These are phyloP conservation scores for Seriola aureovittata DNA, from an alignment of 2,113 vertebrate genomes.

Conservation along the genomic window DNA sequence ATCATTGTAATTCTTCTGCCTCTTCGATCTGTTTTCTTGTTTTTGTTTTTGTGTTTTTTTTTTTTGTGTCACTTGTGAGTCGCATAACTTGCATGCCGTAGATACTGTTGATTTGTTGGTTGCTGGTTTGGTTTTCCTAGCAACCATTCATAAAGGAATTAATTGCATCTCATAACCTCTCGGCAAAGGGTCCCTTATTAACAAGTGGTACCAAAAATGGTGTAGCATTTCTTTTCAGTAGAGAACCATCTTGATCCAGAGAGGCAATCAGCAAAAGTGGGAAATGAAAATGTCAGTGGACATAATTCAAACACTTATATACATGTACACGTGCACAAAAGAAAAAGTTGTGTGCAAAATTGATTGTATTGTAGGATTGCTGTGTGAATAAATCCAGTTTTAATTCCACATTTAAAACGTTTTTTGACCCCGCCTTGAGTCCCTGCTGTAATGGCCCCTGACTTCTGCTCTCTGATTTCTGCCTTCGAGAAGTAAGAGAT, in stretches of 20 bases:
- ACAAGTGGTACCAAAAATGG: background rate
- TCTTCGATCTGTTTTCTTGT: no score
- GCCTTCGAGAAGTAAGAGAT: constrained; percentile 3
- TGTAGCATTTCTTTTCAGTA: background rate
- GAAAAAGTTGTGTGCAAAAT: background rate
- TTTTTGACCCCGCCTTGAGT: background rate
- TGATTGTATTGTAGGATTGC: no score
- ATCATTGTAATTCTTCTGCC: no score
- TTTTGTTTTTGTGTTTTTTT: no score
- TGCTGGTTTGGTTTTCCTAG: background rate
- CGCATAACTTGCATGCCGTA: no score
- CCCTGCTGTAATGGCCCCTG: background rate
- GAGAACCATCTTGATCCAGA: background rate
- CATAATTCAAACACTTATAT: no score
- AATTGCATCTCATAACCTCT: background rate
- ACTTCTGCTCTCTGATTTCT: constrained; percentile 23
- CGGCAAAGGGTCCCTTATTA: background rate
- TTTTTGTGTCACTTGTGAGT: no score
- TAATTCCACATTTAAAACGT: background rate
- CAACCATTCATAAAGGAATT: background rate
- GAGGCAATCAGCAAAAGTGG: no score
- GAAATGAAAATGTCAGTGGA: no score
- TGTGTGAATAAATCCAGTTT: background rate
- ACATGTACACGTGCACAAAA: background rate
- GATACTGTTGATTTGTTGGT: background rate